Conservation (phyloP, 2,797 vertebrate genomes). For the Hemitrygon akajei region DNA sequence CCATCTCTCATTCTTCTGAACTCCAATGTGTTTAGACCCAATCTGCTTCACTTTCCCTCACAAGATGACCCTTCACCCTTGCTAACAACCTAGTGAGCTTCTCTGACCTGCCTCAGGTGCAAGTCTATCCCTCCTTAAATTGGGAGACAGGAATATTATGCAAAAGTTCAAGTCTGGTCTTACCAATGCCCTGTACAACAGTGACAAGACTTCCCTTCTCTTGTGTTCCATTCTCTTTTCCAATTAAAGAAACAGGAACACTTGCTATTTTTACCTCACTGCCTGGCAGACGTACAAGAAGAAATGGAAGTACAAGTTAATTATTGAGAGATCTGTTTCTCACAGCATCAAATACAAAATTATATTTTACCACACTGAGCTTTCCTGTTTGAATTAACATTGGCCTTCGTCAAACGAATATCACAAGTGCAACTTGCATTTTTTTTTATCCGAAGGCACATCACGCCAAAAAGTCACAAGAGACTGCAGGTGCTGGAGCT, state of each 20-base stretch:
- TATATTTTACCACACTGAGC: not conserved
- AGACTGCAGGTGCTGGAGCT: too few species aligned
- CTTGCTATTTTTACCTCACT: not conserved
- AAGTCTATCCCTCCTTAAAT: too few species aligned
- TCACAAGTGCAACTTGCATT: not conserved
- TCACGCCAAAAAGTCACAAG: too few species aligned
- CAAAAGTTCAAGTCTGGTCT: not conserved
- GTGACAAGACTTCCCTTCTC: not conserved
- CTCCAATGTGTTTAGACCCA: too few species aligned
- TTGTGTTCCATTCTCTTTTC: not conserved
- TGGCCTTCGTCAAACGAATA: not conserved
- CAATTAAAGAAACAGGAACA: not conserved
- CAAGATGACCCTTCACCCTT: not conserved
- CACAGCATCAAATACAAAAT: not conserved
- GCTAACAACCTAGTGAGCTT: not conserved
- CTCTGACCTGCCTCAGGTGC: too few species aligned
- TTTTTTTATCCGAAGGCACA: not conserved
- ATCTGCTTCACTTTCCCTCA: not conserved
- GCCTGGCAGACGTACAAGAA: too few species aligned
- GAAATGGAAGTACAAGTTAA: not conserved
- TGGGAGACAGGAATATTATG: too few species aligned
- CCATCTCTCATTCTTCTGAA: too few species aligned
- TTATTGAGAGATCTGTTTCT: not conserved
- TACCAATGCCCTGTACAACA: not conserved
- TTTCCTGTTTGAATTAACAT: not conserved